Percentiles rank a stretch among this genome's conserved stretches.
Conservation (phyloP, 2,888 invertebrate genomes). For the Ryuthela nishihirai region DNA sequence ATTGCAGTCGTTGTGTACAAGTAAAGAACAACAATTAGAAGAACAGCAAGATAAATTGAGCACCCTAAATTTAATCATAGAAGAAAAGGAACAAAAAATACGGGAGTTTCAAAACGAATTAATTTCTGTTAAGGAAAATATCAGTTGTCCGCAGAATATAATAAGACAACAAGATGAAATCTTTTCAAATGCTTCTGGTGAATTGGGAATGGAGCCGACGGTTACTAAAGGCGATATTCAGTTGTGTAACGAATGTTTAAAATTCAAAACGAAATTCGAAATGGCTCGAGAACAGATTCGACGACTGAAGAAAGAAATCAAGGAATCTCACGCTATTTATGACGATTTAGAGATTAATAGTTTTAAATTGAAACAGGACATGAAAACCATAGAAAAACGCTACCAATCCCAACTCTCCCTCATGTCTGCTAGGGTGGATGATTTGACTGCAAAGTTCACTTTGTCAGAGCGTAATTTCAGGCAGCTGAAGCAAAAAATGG, state of each 20-base stretch:
- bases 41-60: background rate
- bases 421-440: conserved; percentile 78
- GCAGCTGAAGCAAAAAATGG: conserved; percentile 71
- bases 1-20: background rate
- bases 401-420: conserved; percentile 63
- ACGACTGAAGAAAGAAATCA: conserved; percentile 38
- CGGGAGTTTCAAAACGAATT: background rate
- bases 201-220: too few species aligned
- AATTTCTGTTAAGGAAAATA: background rate
- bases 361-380: conserved; percentile 47
- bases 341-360: conserved; percentile 43
- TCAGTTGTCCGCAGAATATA: background rate
- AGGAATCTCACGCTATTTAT: conserved; percentile 39
- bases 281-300: conserved; percentile 26
- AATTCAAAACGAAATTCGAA: conserved; percentile 14
- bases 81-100: background rate
- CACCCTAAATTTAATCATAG: background rate
- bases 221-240: background rate
- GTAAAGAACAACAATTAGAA: background rate
- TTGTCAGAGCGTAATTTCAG: conserved; percentile 73
- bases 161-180: background rate
- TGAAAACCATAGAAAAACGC: conserved; percentile 60
- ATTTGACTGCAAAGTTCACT: conserved; percentile 74
- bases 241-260: background rate
- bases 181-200: too few species aligned